Conservation (phyloP, 1,140 invertebrate genomes). For the Philopotamus ludificatus region DNA sequence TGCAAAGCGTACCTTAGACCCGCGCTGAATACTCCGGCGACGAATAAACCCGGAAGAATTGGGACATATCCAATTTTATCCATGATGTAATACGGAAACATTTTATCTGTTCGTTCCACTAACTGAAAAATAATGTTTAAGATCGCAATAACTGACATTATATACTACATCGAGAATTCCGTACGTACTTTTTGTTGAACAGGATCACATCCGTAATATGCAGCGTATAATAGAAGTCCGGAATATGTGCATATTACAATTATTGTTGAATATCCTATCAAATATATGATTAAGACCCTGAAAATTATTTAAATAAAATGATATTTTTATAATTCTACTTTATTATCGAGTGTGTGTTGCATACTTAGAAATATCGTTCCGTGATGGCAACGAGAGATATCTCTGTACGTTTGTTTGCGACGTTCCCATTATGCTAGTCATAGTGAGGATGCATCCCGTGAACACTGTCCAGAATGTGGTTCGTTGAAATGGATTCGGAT, state of each 20-base stretch:
- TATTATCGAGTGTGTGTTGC: neutral
- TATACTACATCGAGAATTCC: neutral
- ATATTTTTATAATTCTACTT: too few relatives aligned
- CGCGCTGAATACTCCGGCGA: conserved; percentile 69
- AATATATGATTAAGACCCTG: conserved; percentile 29
- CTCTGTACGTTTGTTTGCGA: conserved; percentile 64
- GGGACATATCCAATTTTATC: conserved; percentile 58
- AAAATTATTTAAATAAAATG: conserved; percentile 42
- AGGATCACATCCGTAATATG: conserved; percentile 73
- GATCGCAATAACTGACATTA: neutral
- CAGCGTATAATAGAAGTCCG: conserved; percentile 71
- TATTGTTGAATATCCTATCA: conserved; percentile 51
- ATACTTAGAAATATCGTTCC: conserved; percentile 55
- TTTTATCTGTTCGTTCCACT: conserved; percentile 54
- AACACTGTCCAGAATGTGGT: conserved; percentile 72
- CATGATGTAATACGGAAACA: conserved; percentile 65
- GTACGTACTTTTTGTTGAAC: conserved; percentile 58
- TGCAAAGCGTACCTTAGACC: conserved; percentile 58
- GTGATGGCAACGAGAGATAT: conserved; percentile 57
- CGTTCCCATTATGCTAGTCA: conserved; percentile 51
- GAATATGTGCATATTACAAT: conserved; percentile 59
- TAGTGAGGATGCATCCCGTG: conserved; percentile 69
- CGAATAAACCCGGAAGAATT: conserved; percentile 66
- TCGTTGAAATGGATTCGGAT: conserved; percentile 65
- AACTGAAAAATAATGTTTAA: conserved; percentile 40